A percentile compares a stretch with the other conserved stretches of the same genome.
These are phyloP conservation scores for Meloidogyne exigua DNA, from an alignment of 1,140 invertebrate genomes.

Conservation along the genomic window DNA sequence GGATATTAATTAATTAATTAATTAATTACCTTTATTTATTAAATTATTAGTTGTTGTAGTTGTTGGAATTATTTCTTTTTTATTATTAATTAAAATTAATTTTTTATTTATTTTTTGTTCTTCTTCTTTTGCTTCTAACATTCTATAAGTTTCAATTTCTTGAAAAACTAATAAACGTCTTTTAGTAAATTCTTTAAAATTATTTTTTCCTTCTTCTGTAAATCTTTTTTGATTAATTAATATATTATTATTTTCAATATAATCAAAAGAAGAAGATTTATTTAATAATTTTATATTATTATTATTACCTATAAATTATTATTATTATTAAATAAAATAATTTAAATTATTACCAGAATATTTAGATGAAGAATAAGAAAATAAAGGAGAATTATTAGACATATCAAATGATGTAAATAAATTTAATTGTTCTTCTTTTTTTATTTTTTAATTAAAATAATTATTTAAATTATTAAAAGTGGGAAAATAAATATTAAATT, in stretches of 20 bases:
- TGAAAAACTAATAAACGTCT: neutral
- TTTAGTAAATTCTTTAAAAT: neutral
- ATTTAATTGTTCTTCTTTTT: neutral
- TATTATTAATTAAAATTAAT: neutral
- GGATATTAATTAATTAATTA: too few species aligned
- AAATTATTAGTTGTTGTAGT: neutral
- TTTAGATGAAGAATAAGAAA: neutral
- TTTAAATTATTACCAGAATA: neutral
- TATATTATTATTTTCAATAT: neutral
- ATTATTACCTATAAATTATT: too few species aligned
- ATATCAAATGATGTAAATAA: neutral
- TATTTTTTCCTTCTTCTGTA: neutral
- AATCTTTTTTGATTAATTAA: neutral
- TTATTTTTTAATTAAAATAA: conserved; percentile 6
- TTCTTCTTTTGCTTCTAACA: neutral
- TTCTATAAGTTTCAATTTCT: conserved; percentile 2
- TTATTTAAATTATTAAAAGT: neutral
- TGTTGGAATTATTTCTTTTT: neutral
- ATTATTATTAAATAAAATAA: too few species aligned
- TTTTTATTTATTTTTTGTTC: neutral
- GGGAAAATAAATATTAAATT: too few species aligned
- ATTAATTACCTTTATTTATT: neutral
- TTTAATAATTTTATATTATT: neutral
- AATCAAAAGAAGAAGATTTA: neutral
- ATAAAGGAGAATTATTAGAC: neutral